Percentiles rank a stretch among this genome's conserved stretches.
Evolutionary conservation across 2,797 vertebrate species (phyloP).

Genomic region (Triplophysa yarkandensis): DNA sequence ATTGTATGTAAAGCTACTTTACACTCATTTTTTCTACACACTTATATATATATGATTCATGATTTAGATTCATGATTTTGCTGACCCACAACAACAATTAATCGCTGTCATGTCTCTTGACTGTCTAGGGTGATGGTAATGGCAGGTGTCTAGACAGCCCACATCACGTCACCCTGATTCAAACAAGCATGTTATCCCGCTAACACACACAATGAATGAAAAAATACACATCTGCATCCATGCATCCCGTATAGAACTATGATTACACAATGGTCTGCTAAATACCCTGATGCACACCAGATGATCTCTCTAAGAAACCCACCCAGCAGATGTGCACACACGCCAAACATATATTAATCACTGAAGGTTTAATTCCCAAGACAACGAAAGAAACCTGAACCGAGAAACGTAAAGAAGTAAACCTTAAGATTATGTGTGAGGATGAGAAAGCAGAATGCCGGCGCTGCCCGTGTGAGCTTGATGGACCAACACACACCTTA

Average conservation of each 20-base stretch:
- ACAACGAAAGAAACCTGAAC: not conserved
- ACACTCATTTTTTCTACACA: no score
- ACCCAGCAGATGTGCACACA: constrained; percentile 20
- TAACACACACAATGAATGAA: constrained; percentile 25
- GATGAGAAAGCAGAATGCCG: not conserved
- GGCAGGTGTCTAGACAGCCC: constrained; percentile 35
- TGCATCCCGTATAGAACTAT: not conserved
- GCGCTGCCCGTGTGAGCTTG: constrained; percentile 10
- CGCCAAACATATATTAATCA: constrained; percentile 25
- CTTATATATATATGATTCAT: no score
- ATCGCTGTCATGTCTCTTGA: not conserved
- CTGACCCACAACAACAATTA: not conserved
- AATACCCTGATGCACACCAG: constrained; percentile 1
- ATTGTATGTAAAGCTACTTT: no score
- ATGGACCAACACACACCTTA: constrained; percentile 26
- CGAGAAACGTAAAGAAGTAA: not conserved
- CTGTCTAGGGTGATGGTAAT: not conserved
- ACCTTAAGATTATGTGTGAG: not conserved
- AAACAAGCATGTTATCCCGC: not conserved
- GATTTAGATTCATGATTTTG: not conserved
- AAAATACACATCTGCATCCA: not conserved
- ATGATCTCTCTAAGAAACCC: constrained; percentile 20
- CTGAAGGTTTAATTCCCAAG: not conserved
- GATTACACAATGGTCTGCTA: not conserved
- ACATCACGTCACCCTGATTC: constrained; percentile 17